phyloP scores from a whole-genome alignment of 2,797 vertebrate species.

The Pipistrellus pygmaeus region DNA sequence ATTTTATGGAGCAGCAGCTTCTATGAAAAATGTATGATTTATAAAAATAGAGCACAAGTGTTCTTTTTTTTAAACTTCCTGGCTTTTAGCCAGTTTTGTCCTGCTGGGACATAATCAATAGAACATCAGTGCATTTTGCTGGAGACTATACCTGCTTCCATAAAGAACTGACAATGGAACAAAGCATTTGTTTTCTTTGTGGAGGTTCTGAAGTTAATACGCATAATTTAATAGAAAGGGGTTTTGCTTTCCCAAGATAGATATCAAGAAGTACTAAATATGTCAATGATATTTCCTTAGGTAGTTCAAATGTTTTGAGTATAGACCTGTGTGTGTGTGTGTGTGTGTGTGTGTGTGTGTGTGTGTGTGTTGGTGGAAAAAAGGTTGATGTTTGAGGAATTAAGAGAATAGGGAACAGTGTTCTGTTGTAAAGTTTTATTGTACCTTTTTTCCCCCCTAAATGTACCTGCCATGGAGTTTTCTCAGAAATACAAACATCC shows the following conservation, averaged over 20 bases:
- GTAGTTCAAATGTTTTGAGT: conserved; percentile 83
- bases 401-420: conserved; percentile 70
- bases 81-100: background rate
- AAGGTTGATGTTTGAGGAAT: conserved; percentile 68
- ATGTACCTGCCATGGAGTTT: conserved; percentile 83
- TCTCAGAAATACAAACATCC: conserved; percentile 87
- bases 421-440: conserved; percentile 74
- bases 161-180: conserved; percentile 63
- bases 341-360: background rate
- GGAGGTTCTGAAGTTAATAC: conserved; percentile 74
- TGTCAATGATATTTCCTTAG: conserved; percentile 84
- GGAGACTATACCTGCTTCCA: conserved; percentile 54
- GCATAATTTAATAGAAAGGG: conserved; percentile 83
- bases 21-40: background rate
- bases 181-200: conserved; percentile 79
- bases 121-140: background rate
- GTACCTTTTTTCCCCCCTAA: conserved; percentile 15
- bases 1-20: conserved; percentile 15
- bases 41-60: background rate
- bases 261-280: conserved; percentile 84
- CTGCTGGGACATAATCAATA: background rate
- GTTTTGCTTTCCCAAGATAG: conserved; percentile 82
- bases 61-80: background rate
- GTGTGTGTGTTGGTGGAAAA: no score
- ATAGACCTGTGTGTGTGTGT: conserved; percentile 38